These are phyloP conservation scores for Lophotriccus pileatus DNA, from an alignment of 2,797 vertebrate genomes.

Conservation along the genomic window DNA sequence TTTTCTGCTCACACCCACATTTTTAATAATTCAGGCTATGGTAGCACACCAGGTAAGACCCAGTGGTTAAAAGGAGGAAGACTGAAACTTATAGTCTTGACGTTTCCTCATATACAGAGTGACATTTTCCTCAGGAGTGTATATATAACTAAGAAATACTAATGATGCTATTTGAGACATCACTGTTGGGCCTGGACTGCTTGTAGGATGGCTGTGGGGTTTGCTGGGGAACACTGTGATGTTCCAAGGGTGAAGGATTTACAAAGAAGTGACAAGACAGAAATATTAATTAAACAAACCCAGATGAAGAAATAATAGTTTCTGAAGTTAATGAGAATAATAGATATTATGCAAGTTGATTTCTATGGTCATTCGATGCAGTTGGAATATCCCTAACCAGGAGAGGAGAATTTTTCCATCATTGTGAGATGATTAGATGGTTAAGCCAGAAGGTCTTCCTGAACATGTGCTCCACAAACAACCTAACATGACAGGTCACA, in stretches of 20 bases:
- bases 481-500: neutral
- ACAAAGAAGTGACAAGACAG: neutral
- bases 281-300: neutral
- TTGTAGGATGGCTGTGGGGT: neutral
- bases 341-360: neutral
- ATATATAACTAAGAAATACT: neutral
- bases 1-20: neutral
- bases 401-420: neutral
- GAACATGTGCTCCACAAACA: neutral
- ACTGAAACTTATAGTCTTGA: neutral
- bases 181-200: neutral
- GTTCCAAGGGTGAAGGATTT: neutral
- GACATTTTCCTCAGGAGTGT: neutral
- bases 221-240: neutral
- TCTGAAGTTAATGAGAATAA: neutral
- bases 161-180: neutral
- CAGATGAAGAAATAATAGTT: neutral
- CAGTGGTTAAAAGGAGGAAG: neutral
- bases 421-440: neutral
- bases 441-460: neutral
- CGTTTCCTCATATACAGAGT: neutral
- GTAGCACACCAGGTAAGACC: neutral
- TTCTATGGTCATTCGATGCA: fast-evolving
- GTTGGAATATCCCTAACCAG: neutral
- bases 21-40: neutral